A percentile compares a stretch with the other conserved stretches of the same genome.
Conservation (phyloP, 1,140 invertebrate genomes). For the Diabrotica undecimpunctata region DNA sequence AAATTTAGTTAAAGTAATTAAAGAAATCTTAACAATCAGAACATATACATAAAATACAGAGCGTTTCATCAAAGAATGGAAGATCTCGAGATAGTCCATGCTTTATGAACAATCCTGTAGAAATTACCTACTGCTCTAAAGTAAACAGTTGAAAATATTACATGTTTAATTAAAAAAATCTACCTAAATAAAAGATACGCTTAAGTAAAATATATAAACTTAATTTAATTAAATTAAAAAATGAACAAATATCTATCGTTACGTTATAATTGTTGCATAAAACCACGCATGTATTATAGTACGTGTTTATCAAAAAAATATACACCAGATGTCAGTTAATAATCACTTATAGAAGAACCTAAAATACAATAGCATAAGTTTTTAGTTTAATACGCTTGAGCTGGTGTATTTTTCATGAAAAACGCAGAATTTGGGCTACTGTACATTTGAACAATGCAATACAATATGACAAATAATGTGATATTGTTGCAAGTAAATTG, state of each 20-base stretch:
- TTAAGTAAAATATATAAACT: slow-evolving; percentile 12
- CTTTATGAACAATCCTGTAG: too few relatives aligned
- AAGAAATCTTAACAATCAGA: slow-evolving; percentile 31
- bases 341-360: too few relatives aligned
- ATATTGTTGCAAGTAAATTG: too few relatives aligned
- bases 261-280: neutral
- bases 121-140: slow-evolving; percentile 34
- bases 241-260: neutral
- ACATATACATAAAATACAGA: slow-evolving; percentile 2
- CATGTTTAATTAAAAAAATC: slow-evolving; percentile 36
- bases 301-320: neutral
- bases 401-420: too few relatives aligned
- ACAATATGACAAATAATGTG: too few relatives aligned
- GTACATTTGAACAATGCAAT: too few relatives aligned
- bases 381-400: too few relatives aligned
- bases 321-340: neutral
- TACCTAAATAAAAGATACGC: slow-evolving; percentile 30
- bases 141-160: slow-evolving; percentile 35
- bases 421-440: too few relatives aligned
- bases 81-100: too few relatives aligned
- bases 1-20: slow-evolving; percentile 20
- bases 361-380: too few relatives aligned
- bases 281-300: neutral
- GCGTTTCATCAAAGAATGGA: too few relatives aligned
- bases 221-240: slow-evolving; percentile 12